Base-by-base conservation (phyloP, 2,888 invertebrate species). In the Hesperia comma region DNA sequence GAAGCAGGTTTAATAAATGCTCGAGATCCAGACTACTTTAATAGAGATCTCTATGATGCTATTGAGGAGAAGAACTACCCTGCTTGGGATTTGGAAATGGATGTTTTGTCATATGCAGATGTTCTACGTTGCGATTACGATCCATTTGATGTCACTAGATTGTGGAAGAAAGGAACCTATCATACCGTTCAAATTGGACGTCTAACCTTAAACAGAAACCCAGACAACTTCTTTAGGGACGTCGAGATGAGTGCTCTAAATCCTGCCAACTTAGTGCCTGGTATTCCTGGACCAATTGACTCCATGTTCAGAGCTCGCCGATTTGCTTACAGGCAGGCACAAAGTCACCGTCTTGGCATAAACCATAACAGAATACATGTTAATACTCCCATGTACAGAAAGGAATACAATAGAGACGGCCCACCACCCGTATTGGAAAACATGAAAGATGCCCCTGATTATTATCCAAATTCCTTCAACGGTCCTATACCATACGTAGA, bases 401-500 rank as follows among this genome's bases (percentile, higher is more conserved):
- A 79, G 54, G 79, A 76, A 0, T 87, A 88, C 66, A 77, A 75
- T 33, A 81, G 87, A 2, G 86, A 90, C 71, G 86, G 98, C 0
- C 89, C 93, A 1, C 95, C 96, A 91, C 94, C 95, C 43, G 90
- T 95, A 6, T 87, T 91, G 32, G 94, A 96, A 73, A 98, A 98
- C 82, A 97, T 97, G 91, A 95, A 94, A 26, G 96, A 96, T 41
- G 96, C 96, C 0, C 98, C 99, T 0, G 98, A 98, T 84, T 99
- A 99, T 84, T 98, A 94, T 87, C 99, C 99, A 0, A 99, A 99
- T 90, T 97, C 98, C 66, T 99, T 98, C 85, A 93, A 94, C 72
- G 99, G 98, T 0, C 98, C 98, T 0, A 93, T 94, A 69, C 94
- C 94, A 32, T 94, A 94, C 74, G 93, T 94, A 1, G 91, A 94